Percentiles rank a stretch among this genome's conserved stretches.
These are phyloP conservation scores for Pedionomus torquatus DNA, from an alignment of 2,113 vertebrate genomes.

Conservation along the genomic window DNA sequence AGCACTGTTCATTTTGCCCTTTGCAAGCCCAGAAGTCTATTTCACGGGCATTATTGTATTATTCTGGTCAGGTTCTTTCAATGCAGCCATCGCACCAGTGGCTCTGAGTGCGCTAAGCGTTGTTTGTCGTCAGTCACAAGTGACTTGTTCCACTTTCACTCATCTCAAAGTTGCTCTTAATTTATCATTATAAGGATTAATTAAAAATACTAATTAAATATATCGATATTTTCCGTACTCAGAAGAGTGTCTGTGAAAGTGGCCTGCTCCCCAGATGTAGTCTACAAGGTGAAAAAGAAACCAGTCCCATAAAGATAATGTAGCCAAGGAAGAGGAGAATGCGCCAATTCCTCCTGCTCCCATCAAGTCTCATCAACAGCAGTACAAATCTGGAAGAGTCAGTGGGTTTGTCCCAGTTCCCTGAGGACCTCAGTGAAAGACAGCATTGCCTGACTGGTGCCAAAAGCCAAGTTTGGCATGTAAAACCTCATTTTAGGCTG, in stretches of 20 bases:
- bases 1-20: not conserved
- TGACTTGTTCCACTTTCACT: not conserved
- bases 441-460: not conserved
- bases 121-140: not conserved
- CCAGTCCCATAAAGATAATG: not conserved
- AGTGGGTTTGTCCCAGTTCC: not conserved
- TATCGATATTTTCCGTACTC: not conserved
- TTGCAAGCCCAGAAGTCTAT: not conserved
- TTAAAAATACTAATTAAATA: not conserved
- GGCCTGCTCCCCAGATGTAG: not conserved
- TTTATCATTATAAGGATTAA: not conserved
- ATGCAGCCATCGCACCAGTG: fast-evolving
- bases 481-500: not conserved
- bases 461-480: not conserved
- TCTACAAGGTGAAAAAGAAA: not conserved
- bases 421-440: not conserved
- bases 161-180: not conserved
- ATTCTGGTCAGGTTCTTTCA: not conserved
- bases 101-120: not conserved
- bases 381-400: not conserved
- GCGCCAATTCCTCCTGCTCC: not conserved
- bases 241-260: not conserved
- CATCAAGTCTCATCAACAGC: not conserved
- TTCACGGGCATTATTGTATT: not conserved
- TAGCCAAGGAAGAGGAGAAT: not conserved